These are phyloP conservation scores for Oreocharis arfaki DNA, from an alignment of 2,113 vertebrate species.

Conservation along the genomic window DNA sequence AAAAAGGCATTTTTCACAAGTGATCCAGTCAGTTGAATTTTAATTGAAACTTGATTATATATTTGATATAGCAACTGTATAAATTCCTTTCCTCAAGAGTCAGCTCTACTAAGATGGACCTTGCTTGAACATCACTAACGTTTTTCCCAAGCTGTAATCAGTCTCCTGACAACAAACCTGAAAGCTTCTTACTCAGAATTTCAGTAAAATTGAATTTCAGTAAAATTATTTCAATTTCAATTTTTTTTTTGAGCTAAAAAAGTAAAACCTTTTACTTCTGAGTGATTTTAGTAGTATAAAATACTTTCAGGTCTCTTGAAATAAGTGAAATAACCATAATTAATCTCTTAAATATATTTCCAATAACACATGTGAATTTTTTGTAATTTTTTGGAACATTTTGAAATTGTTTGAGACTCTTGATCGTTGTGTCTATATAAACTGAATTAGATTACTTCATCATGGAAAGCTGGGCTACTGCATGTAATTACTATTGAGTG, in stretches of 20 bases:
- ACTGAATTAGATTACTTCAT: background rate
- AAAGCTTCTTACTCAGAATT: background rate
- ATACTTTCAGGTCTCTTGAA: background rate
- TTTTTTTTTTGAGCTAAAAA: background rate
- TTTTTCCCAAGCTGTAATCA: background rate
- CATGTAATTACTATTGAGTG: background rate
- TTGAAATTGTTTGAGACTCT: background rate
- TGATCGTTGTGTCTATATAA: background rate
- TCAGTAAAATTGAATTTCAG: no score
- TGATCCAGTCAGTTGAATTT: background rate
- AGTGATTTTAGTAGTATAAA: background rate
- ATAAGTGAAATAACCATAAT: background rate
- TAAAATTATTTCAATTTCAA: no score
- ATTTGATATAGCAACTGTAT: background rate
- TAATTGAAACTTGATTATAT: background rate
- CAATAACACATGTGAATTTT: background rate
- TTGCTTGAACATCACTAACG: background rate
- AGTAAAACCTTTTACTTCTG: background rate
- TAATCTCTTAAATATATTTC: background rate
- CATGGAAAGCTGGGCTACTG: background rate
- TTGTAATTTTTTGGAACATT: background rate
- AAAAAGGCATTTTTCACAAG: background rate
- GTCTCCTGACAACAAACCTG: background rate
- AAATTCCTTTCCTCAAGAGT: background rate
- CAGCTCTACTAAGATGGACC: background rate